A percentile compares a stretch with the other conserved stretches of the same genome.
phyloP scores from a whole-genome alignment of 2,797 vertebrate genomes.

The Picus viridis region DNA sequence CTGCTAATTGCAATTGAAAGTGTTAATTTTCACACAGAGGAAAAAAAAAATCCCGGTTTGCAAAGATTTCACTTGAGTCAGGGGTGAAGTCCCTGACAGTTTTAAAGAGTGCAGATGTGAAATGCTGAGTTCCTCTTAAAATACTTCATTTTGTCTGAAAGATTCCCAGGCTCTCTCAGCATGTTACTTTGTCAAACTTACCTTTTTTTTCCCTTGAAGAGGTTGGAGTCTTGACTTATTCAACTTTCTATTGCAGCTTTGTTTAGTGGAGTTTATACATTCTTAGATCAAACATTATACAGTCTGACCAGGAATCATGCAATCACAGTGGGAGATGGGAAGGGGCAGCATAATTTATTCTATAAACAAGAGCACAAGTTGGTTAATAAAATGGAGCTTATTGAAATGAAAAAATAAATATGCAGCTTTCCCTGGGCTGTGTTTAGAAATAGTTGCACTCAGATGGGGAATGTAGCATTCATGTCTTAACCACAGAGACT shows the following conservation, averaged over 20 bases:
- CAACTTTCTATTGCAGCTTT: conserved; percentile 28
- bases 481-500: not conserved
- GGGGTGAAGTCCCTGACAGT: not conserved
- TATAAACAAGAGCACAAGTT: conserved; percentile 21
- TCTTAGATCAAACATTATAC: conserved; percentile 26
- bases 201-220: not conserved
- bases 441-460: conserved; percentile 42
- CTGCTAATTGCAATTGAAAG: not conserved
- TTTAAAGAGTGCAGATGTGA: not conserved
- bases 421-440: not conserved
- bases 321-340: conserved; percentile 20
- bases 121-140: conserved; percentile 6
- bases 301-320: not conserved
- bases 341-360: conserved; percentile 22
- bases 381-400: conserved; percentile 32
- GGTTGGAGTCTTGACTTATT: not conserved
- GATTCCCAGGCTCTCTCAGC: conserved; percentile 14
- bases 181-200: conserved; percentile 18
- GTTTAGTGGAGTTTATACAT: conserved; percentile 39
- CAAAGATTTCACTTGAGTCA: not conserved
- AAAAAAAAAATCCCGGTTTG: not conserved
- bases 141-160: not conserved
- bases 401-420: conserved; percentile 29
- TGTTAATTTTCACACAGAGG: conserved; percentile 20
- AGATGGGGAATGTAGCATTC: not conserved